A percentile compares a stretch with the other conserved stretches of the same genome.
Evolutionary conservation across 1,140 invertebrate species (phyloP).

Genomic region (Caerostris extrusa): DNA sequence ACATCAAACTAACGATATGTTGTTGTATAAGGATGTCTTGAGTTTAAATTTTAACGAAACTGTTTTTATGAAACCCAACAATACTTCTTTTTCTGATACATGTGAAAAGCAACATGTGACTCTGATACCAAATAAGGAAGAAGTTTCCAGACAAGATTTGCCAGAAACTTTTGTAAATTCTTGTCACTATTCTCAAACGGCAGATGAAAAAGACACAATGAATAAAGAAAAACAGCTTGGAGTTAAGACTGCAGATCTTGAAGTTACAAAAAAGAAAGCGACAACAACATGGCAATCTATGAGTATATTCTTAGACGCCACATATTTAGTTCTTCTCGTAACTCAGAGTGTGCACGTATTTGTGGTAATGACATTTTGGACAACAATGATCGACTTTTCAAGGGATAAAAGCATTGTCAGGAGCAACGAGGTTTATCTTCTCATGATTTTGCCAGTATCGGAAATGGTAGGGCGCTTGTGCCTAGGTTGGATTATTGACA

Average conservation of each 20-base stretch:
- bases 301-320: background rate
- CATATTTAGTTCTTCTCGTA: background rate
- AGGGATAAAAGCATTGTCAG: background rate
- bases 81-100: no score
- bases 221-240: background rate
- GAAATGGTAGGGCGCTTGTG: background rate
- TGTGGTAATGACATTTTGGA: background rate
- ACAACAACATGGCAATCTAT: background rate
- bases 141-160: background rate
- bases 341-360: background rate
- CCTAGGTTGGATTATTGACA: background rate
- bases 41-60: no score
- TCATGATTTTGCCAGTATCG: background rate
- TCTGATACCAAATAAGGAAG: background rate
- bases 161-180: background rate
- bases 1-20: no score
- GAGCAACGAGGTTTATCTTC: background rate
- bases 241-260: background rate
- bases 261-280: no score
- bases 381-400: background rate
- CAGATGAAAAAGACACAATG: background rate
- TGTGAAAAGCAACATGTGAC: no score
- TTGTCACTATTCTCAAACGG: background rate
- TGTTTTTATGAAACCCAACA: no score
- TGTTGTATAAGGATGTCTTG: no score